Evolutionary conservation across 35 echinoderm and acorn worm genomes (phyloP), one percentile per base, ranked within the genome.

Genomic region (Heliocidaris erythrogramma): DNA sequence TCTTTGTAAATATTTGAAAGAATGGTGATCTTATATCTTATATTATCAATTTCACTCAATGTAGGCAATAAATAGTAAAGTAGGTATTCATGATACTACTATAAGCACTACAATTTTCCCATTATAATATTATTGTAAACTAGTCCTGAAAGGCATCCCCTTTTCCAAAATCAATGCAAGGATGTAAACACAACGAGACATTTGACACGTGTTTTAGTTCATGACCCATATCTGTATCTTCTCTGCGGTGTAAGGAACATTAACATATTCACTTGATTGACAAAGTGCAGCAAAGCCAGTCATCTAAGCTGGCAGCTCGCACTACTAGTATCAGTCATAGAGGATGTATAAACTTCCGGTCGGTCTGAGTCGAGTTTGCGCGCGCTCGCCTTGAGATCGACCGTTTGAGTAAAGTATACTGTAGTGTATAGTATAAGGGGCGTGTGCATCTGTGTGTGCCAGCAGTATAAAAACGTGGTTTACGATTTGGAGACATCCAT

Each of bases 251-350:
- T 78, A 24, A 7, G 65, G 65, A 78, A 78, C 18, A 78, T 78
- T n/a, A 78, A n/a, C 65, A 78, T 78, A 78, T n/a, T 69, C 65
- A 78, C 65, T 78, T 78, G 65, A 78, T 78, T 78, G 65, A 78
- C 65, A 24, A 0, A 78, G 65, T 24, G 21, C 3, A 78, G 65
- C 65, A 78, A 21, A 21, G 65, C 65, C 65, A 27, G 3, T 3
- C 35, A 42, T 42, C 35, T 42, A 42, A 42, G 24, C 17, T 78
- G 8, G 65, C 65, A 78, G 65, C 65, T 18, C 18, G 65, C 65
- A 21, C 18, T 27, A 78, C n/a, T 21, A 56, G 6, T 56, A 78
- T 78, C 65, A 56, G 6, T 56, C 27, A 27, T 78, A 78, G 65
- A 78, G 65, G 65, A 78, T 78, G 65, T 24, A 78, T 21, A 27